Base-by-base conservation (phyloP, 2,797 vertebrate species). In the Luscinia megarhynchos region DNA sequence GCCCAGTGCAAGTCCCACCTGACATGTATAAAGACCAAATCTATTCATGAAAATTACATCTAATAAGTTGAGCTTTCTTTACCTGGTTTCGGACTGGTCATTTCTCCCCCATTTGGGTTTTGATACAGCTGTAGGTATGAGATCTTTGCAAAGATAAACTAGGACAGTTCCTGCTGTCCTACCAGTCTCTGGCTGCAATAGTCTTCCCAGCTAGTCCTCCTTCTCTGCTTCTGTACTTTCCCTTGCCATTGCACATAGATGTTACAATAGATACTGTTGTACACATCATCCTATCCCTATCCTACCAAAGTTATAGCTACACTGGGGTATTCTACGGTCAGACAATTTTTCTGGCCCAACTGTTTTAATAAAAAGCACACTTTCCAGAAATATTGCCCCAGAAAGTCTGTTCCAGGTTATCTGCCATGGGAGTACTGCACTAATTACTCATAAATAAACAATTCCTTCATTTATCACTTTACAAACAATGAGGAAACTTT, bases 401-500 rank as follows among this genome's bases (percentile, higher is more conserved):
- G 48, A 81, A 85, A 75, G 43, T 50, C 36, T 84, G 43, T 48
- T 55, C 51, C 54, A 46, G 36, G 15, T 81, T 83, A 68, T 69
- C 67, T 84, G 63, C 70, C 15, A n/a, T 2, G 2, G 38, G 38
- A 87, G 3, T 48, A 68, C 24, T 21, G 50, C 40, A 10, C 27
- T 77, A 84, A 84, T 76, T 76, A 66, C 41, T 45, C 61, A 53
- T 62, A 88, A 79, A 73, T 78, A 83, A 94, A 50, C 29, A 69
- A 76, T 82, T 51, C 34, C 50, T 86, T 81, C 38, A 90, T 84
- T 96, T 96, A 90, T 94, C 83, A 68, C 87, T 87, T 90, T 85
- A 91, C 79, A 90, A 93, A 64, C 69, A 92, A 90, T 87, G 36
- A 46, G 80, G 66, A 89, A 97, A 96, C 86, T 94, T 96, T 96